Evolutionary conservation across 1,140 invertebrate genomes (phyloP).

Genomic region (Sarcophaga peregrina): DNA sequence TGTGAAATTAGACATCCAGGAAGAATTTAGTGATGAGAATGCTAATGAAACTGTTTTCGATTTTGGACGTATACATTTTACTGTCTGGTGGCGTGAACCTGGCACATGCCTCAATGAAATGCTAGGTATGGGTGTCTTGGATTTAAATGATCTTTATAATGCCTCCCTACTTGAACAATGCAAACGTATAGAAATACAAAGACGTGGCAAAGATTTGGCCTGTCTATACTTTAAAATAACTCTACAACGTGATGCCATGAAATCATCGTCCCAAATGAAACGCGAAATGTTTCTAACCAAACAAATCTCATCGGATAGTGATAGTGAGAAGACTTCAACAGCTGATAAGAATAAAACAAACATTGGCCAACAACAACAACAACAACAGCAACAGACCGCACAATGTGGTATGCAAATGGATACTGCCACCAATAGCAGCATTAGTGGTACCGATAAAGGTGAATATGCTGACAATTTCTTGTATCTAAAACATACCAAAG

Average conservation of each 20-base stretch:
- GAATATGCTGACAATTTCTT: slow-evolving; percentile 48
- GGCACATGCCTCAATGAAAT: slow-evolving; percentile 63
- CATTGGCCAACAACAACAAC: neutral
- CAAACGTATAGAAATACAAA: slow-evolving; percentile 57
- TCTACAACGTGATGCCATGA: slow-evolving; percentile 44
- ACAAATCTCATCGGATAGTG: slow-evolving; percentile 27
- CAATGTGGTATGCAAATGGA: neutral
- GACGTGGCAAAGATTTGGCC: slow-evolving; percentile 56
- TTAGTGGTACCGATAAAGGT: slow-evolving; percentile 41
- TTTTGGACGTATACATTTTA: slow-evolving; percentile 56
- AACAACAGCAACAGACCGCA: slow-evolving; percentile 9
- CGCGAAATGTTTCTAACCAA: neutral
- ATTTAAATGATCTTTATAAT: slow-evolving; percentile 56
- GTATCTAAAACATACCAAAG: slow-evolving; percentile 45
- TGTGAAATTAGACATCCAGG: slow-evolving; percentile 47
- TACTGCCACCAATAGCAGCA: neutral
- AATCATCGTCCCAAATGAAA: neutral
- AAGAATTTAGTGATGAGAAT: slow-evolving; percentile 22
- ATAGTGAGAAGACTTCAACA: slow-evolving; percentile 17
- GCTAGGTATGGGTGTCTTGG: slow-evolving; percentile 58
- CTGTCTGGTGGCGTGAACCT: slow-evolving; percentile 63
- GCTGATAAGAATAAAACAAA: slow-evolving; percentile 23
- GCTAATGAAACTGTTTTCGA: slow-evolving; percentile 35
- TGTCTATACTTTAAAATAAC: slow-evolving; percentile 62
- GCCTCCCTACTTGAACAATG: slow-evolving; percentile 61